These are phyloP conservation scores for Rutpela maculata DNA, from an alignment of 2,888 invertebrate species.

Conservation along the genomic window DNA sequence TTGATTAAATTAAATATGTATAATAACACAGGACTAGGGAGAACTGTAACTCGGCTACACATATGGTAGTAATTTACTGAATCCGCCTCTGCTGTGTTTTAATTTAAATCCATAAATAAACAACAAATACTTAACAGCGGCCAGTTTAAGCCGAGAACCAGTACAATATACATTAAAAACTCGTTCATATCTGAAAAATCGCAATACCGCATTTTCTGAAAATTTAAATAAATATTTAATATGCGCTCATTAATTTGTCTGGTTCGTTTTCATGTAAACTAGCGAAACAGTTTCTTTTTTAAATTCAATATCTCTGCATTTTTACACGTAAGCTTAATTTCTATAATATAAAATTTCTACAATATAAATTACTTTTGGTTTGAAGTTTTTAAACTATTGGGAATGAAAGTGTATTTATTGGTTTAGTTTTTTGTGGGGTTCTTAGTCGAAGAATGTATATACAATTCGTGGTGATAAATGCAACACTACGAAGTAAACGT, in stretches of 20 bases:
- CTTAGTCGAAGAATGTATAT: slow-evolving; percentile 9
- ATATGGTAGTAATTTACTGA: not conserved
- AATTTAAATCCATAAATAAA: not conserved
- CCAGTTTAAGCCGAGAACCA: not conserved
- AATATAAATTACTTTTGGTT: slow-evolving; percentile 22
- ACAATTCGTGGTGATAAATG: slow-evolving; percentile 19
- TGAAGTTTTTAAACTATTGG: slow-evolving; percentile 17
- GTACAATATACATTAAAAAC: not conserved
- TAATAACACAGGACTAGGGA: too few species aligned
- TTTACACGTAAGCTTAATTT: slow-evolving; percentile 10
- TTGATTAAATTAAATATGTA: too few species aligned
- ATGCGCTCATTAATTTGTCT: not conserved
- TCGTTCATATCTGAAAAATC: not conserved
- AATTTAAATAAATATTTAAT: not conserved
- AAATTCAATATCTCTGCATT: not conserved
- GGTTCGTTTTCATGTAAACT: not conserved
- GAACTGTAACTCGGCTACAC: too few species aligned
- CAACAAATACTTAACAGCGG: not conserved
- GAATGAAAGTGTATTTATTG: slow-evolving; percentile 33
- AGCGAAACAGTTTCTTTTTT: not conserved
- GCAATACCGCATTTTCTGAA: not conserved
- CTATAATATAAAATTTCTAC: slow-evolving; percentile 19
- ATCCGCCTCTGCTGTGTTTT: not conserved
- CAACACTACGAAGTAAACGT: not conserved
- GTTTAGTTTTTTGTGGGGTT: slow-evolving; percentile 22